Conservation (phyloP, 2,797 vertebrate species). For the Gobionotothen gibberifrons region DNA sequence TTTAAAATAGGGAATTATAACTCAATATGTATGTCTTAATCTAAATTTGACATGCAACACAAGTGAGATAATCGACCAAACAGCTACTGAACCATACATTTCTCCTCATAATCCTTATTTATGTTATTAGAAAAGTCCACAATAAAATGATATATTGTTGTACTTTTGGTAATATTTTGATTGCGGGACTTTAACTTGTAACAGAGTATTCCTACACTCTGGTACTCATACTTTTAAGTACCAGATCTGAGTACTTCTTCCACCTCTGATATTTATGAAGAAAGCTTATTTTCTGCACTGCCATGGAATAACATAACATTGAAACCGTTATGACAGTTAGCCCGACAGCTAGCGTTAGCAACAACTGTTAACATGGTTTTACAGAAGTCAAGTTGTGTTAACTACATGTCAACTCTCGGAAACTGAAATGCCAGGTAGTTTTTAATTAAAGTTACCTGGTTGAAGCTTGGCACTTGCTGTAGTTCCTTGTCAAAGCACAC, state of each 20-base stretch:
- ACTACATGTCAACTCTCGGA: neutral
- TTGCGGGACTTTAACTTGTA: too few relatives aligned
- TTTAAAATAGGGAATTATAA: neutral
- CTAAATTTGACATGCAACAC: neutral
- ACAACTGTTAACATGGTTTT: too few relatives aligned
- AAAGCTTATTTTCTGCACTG: too few relatives aligned
- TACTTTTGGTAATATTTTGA: too few relatives aligned
- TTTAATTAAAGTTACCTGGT: conserved; percentile 64
- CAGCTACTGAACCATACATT: neutral
- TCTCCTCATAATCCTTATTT: neutral
- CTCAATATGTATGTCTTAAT: neutral
- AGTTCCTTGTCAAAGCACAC: conserved; percentile 76
- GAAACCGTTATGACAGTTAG: neutral
- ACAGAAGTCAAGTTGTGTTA: neutral
- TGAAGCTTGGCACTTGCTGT: conserved; percentile 73
- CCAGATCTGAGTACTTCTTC: too few relatives aligned
- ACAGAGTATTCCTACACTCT: too few relatives aligned
- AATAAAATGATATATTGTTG: neutral
- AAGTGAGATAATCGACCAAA: neutral
- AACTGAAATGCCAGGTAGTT: neutral
- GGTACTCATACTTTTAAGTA: too few relatives aligned
- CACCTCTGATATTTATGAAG: neutral
- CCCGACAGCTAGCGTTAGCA: neutral
- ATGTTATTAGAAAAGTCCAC: neutral
- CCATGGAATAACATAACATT: neutral